Evolutionary conservation across 2,797 vertebrate species (phyloP), one percentile per base, ranked within the genome.

Genomic region (Eulemur coronatus): DNA sequence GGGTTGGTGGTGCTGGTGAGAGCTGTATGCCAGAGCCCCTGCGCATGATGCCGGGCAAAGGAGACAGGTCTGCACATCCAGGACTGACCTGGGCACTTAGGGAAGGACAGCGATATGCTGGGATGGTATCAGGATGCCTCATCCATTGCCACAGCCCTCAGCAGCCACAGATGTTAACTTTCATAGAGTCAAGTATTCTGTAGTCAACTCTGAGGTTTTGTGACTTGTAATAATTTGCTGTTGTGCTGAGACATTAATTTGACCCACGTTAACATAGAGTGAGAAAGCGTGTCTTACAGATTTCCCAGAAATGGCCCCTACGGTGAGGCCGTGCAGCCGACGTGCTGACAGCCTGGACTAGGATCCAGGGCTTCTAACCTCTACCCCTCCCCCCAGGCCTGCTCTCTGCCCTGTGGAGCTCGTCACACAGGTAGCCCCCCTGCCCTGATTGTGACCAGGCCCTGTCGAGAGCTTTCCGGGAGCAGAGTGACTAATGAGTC

Each of bases 61-160:
- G 73, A 65, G 33, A 55, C 65, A 46, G 4, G 10, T 50, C 65
- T 88, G 78, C 12, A 43, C 1, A 30, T 50, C 72, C 72, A 46
- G 70, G 79, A 41, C 4, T 35, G 7, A 24, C 26, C 2, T 0
- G 13, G 26, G 24, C 55, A 38, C 43, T n/a, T 30, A 15, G 10
- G n/a, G 30, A n/a, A 65, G 48, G 72, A 24, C 30, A 17, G n/a
- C 30, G 13, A 11, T 0, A 0, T 1, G 13, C 35, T 22, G 7
- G 76, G 14, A n/a, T 2, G 38, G 30, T 14, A 2, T 1, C 0
- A 28, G 69, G 41, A 38, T 3, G 22, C 46, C 35, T 78, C 28
- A 1, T 6, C 5, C 10, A 20, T 22, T 84, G 69, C 30, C 52
- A 6, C 1, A 48, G 48, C 17, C 38, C 48, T 70, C n/a, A 18